A percentile compares a stretch with the other conserved stretches of the same genome.
These are phyloP conservation scores for Venustoraphidia nigricollis DNA, from an alignment of 2,888 invertebrate species.

Conservation along the genomic window DNA sequence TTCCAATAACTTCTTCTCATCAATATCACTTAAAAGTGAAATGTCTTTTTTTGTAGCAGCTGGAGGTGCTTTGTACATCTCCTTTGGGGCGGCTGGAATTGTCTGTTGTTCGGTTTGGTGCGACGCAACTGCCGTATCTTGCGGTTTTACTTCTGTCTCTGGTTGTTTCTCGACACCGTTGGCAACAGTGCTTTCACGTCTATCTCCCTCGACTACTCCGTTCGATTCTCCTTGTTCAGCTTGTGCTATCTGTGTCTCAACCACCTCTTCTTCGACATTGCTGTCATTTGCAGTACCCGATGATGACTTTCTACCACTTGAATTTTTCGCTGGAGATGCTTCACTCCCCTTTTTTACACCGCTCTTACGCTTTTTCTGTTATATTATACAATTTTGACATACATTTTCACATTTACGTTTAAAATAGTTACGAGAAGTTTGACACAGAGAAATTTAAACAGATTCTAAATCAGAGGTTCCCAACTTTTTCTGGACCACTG, in stretches of 20 bases:
- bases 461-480: no score
- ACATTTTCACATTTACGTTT: no score
- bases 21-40: constrained; percentile 27
- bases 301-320: background rate
- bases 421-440: no score
- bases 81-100: background rate
- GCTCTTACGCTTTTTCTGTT: background rate
- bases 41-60: constrained; percentile 1
- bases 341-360: background rate
- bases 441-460: no score
- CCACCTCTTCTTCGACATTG: background rate
- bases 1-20: constrained; percentile 42
- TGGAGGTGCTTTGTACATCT: background rate
- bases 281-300: background rate
- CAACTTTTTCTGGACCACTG: no score
- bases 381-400: no score
- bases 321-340: background rate
- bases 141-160: background rate
- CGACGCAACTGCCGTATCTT: background rate
- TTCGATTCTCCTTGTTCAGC: background rate
- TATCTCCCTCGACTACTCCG: background rate
- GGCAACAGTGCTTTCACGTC: background rate
- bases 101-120: background rate
- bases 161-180: background rate
- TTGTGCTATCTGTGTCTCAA: no score